These are phyloP conservation scores for Heliconius congener DNA, from an alignment of 1,140 invertebrate species.

Conservation along the genomic window DNA sequence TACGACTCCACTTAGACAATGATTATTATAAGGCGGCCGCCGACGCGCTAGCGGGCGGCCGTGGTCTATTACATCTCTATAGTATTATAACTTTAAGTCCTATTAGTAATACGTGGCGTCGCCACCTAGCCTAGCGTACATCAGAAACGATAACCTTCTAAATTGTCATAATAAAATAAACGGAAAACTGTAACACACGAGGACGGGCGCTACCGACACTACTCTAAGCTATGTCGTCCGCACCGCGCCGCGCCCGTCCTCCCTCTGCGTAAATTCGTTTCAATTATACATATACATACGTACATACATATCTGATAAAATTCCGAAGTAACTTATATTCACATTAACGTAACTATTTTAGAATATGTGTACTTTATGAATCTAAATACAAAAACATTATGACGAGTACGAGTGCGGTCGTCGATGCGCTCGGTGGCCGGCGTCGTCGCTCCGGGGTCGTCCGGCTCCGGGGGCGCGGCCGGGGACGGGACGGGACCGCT, in stretches of 20 bases:
- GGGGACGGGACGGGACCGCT: neutral
- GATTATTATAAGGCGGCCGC: slow-evolving; percentile 49
- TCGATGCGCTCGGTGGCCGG: slow-evolving; percentile 28
- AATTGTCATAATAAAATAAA: slow-evolving; percentile 76
- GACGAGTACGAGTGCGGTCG: slow-evolving; percentile 66
- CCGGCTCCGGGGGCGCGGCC: too few species aligned
- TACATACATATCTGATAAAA: slow-evolving; percentile 77
- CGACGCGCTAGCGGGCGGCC: neutral
- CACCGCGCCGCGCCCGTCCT: slow-evolving; percentile 32
- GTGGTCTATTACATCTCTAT: slow-evolving; percentile 56
- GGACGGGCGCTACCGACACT: slow-evolving; percentile 13
- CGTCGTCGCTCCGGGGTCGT: neutral
- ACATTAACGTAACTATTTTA: slow-evolving; percentile 75
- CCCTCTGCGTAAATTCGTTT: slow-evolving; percentile 74
- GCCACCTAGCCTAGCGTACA: slow-evolving; percentile 78
- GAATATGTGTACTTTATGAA: slow-evolving; percentile 75
- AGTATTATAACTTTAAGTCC: slow-evolving; percentile 60
- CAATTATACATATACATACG: slow-evolving; percentile 57
- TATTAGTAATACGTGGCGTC: slow-evolving; percentile 70
- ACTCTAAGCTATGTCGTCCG: slow-evolving; percentile 29
- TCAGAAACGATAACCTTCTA: slow-evolving; percentile 73
- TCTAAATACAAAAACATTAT: slow-evolving; percentile 66
- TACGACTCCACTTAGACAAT: slow-evolving; percentile 73
- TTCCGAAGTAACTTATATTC: slow-evolving; percentile 77
- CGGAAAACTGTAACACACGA: slow-evolving; percentile 67